Conservation (phyloP, 2,113 vertebrate genomes). For the Lophotis ruficrista region DNA sequence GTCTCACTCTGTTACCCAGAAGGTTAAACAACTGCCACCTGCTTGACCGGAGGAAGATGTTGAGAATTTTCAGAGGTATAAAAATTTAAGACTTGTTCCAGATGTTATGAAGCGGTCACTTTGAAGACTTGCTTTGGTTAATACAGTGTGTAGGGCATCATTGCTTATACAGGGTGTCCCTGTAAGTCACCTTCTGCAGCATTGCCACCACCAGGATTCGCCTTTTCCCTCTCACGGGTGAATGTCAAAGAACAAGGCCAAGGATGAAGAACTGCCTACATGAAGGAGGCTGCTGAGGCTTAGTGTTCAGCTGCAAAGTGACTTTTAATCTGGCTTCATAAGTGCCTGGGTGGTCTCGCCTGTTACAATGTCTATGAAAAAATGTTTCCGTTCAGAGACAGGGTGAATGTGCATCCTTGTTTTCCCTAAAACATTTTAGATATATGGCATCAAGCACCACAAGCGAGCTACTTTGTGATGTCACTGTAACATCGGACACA, state of each 20-base stretch:
- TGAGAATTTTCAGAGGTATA: not conserved
- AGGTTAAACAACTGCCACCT: not conserved
- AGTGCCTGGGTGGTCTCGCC: slow-evolving; percentile 46
- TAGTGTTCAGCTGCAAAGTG: not conserved
- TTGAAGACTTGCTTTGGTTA: not conserved
- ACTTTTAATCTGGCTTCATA: slow-evolving; percentile 23
- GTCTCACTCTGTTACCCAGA: not conserved
- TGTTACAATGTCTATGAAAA: not conserved
- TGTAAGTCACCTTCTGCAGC: not conserved
- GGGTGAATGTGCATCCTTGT: not conserved
- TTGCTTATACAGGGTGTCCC: fast-evolving
- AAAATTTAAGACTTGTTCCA: not conserved
- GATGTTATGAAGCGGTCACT: not conserved
- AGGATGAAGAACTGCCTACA: not conserved
- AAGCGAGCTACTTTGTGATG: not conserved
- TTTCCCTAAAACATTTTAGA: not conserved
- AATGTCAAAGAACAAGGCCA: not conserved
- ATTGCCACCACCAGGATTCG: not conserved
- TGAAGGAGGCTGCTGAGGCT: not conserved
- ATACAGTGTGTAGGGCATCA: fast-evolving
- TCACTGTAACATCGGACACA: not conserved
- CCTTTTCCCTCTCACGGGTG: not conserved
- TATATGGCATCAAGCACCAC: not conserved
- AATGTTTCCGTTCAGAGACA: not conserved
- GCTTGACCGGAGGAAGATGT: not conserved